Base-by-base conservation (phyloP, 2,888 invertebrate genomes). In the Hecatera dysodea region DNA sequence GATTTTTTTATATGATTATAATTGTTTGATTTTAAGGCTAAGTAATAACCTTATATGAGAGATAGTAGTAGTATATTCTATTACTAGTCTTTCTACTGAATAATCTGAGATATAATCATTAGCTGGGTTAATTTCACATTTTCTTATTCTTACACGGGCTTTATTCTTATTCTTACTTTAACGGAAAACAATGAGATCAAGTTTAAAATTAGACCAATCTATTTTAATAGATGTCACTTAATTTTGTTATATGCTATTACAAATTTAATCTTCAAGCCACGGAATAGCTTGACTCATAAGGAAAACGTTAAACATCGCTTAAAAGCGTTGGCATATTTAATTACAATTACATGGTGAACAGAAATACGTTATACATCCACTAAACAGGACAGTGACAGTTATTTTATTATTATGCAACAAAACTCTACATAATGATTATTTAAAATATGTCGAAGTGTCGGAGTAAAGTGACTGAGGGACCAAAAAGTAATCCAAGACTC, bases 231-330 rank as follows among this genome's bases (percentile, higher is more conserved):
- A 17, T 24, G 17, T 17, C 50, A 52, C 24, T 52, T 52, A 27
- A 17, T 27, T 52, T 27, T 8, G 6, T 15, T 17, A 50, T 52
- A 33, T 52, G 15, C 17, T 39, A 39, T 15, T 39, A 5, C 39
- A 15, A 5, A 15, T 15, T 39, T 15, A 39, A 39, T 53, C 29
- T n/a, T 11, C 1, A 29, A 53, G n/a, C 29, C 19, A 19, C 11
- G 5, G 29, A 53, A 53, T 53, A 19, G 29, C 17, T 29, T 29
- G 19, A 53, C 36, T 7, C 36, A 36, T 22, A 36, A 36, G 36
- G 62, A 69, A 76, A 78, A 81, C 27, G 22, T 24, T 52, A 27
- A n/a, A 62, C 12, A 36, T 24, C 24, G 46, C 7, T 24, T 60
- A 39, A 39, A 39, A 39, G 5, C 39, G 39, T 5, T 15, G 15